Evolutionary conservation across 2,113 vertebrate species (phyloP).

Genomic region (Eira barbara): DNA sequence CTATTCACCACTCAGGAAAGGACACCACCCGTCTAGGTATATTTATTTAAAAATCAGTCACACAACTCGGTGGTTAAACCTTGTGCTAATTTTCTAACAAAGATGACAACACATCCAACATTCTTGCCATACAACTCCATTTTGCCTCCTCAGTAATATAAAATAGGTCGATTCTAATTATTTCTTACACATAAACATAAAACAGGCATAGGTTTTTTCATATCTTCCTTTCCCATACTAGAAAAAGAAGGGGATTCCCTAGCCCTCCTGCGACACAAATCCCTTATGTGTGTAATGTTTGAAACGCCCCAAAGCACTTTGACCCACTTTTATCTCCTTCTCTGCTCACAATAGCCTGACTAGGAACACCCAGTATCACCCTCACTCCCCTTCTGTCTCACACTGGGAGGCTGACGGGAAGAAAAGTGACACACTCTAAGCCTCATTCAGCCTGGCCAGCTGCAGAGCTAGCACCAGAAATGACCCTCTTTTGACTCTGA

Average conservation of each 20-base stretch:
- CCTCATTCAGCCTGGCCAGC: background rate
- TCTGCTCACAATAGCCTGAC: background rate
- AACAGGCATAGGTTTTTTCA: background rate
- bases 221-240: background rate
- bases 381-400: background rate
- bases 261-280: background rate
- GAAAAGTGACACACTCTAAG: background rate
- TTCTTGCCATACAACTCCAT: background rate
- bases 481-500: background rate
- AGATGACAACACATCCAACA: background rate
- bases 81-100: slow-evolving; percentile 54
- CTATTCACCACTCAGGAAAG: background rate
- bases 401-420: background rate
- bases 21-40: slow-evolving; percentile 7
- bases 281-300: background rate
- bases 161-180: background rate
- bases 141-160: background rate
- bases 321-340: slow-evolving; percentile 49
- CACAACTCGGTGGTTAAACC: slow-evolving; percentile 5
- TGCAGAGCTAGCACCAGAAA: background rate
- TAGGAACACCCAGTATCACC: background rate
- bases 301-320: slow-evolving; percentile 14
- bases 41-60: slow-evolving; percentile 57
- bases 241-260: slow-evolving; percentile 43
- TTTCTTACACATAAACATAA: background rate